These are phyloP conservation scores for Rana temporaria DNA, from an alignment of 2,113 vertebrate species.

Conservation along the genomic window DNA sequence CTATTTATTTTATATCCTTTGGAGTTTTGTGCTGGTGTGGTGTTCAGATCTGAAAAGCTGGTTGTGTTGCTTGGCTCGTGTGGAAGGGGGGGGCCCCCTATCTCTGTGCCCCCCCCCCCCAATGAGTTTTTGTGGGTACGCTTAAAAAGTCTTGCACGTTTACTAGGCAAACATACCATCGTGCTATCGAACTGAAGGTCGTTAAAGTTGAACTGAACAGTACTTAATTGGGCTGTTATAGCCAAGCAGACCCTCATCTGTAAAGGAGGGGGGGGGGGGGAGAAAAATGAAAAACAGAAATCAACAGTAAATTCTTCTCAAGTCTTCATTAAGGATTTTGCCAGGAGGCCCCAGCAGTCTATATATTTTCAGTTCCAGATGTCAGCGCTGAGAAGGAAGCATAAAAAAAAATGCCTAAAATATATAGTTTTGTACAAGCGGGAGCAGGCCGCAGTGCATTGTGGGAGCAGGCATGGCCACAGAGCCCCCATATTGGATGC, in stretches of 20 bases:
- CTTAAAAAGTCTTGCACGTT: constrained; percentile 22
- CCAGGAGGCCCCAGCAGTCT: constrained; percentile 46
- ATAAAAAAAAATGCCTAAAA: neutral
- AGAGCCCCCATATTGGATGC: too few species aligned
- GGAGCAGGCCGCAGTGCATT: constrained; percentile 32
- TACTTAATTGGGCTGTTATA: constrained; percentile 52
- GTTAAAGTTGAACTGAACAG: constrained; percentile 26
- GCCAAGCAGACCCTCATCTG: constrained; percentile 37
- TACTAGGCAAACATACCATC: constrained; percentile 36
- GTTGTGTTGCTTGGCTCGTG: neutral
- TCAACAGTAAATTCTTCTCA: constrained; percentile 48
- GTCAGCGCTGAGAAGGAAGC: constrained; percentile 13
- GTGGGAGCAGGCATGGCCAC: constrained; percentile 24
- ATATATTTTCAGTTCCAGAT: constrained; percentile 53
- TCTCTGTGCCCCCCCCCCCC: neutral
- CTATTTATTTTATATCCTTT: neutral
- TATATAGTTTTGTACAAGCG: constrained; percentile 1
- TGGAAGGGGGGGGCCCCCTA: constrained; percentile 3
- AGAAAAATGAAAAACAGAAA: constrained; percentile 51
- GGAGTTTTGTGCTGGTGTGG: neutral
- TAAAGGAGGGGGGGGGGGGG: neutral
- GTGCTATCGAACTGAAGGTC: constrained; percentile 5
- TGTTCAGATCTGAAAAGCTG: neutral
- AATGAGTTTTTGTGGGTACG: constrained; percentile 22
- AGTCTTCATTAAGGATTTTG: constrained; percentile 54